Percentiles rank a stretch among this genome's conserved stretches.
Conservation (phyloP, 1,140 invertebrate genomes). For the Meloidogyne hapla region DNA sequence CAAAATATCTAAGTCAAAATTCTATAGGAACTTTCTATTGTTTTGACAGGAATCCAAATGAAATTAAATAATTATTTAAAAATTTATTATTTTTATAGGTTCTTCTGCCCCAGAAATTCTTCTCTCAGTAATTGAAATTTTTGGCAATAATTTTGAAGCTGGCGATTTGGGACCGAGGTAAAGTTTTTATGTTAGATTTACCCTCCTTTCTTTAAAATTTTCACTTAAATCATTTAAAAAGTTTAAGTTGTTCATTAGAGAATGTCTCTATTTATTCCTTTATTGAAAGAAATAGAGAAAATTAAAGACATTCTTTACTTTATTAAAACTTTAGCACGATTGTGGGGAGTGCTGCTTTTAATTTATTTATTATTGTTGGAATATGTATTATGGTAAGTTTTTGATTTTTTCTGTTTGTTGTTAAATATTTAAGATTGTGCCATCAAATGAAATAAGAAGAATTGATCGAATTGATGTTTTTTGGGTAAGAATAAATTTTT, state of each 20-base stretch:
- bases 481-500: slow-evolving; percentile 54
- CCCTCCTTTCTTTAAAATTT: no score
- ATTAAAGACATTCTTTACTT: no score
- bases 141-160: slow-evolving; percentile 62
- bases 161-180: slow-evolving; percentile 64
- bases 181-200: background rate
- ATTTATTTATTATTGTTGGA: slow-evolving; percentile 64
- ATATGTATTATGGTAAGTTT: slow-evolving; percentile 69
- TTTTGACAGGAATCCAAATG: no score
- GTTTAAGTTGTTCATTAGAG: no score
- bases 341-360: slow-evolving; percentile 69
- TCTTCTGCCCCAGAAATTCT: slow-evolving; percentile 69
- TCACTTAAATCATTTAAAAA: no score
- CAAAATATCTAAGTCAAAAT: no score
- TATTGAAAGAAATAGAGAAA: no score
- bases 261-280: no score
- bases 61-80: background rate
- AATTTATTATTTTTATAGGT: slow-evolving; percentile 56
- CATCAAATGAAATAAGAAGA: slow-evolving; percentile 65
- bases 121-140: slow-evolving; percentile 67
- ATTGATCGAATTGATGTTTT: slow-evolving; percentile 65
- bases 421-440: slow-evolving; percentile 64
- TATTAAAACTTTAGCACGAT: no score
- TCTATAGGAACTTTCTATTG: no score
- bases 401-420: background rate